Conservation (phyloP, 2,113 vertebrate species). For the Athene cunicularia region DNA sequence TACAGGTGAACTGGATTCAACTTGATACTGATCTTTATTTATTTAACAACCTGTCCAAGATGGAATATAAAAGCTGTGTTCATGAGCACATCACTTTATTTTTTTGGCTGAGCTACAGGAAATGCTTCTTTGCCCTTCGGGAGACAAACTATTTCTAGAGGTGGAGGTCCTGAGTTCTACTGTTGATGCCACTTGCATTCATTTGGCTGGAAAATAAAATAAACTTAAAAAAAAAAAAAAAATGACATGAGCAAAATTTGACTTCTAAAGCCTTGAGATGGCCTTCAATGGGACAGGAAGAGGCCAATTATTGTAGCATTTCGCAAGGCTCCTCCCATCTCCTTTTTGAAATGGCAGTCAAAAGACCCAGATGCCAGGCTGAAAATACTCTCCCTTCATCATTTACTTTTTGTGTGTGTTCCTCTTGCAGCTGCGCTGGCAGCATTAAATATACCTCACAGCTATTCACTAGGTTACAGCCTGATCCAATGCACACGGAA, state of each 20-base stretch:
- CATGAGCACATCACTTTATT: not conserved
- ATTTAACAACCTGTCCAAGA: not conserved
- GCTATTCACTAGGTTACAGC: not conserved
- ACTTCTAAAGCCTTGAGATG: not conserved
- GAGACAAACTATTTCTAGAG: not conserved
- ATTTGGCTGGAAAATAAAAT: not conserved
- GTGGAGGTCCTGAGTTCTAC: accelerated
- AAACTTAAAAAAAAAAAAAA: not conserved
- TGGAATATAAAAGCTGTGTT: not conserved
- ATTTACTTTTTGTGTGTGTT: slow-evolving; percentile 15
- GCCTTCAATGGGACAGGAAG: slow-evolving; percentile 8
- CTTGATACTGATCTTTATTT: not conserved
- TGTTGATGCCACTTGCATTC: not conserved
- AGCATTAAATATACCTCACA: slow-evolving; percentile 8
- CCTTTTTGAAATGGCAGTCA: slow-evolving; percentile 6
- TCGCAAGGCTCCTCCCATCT: slow-evolving; percentile 17
- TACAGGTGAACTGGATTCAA: not conserved
- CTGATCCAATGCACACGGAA: not conserved
- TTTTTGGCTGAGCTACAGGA: not conserved
- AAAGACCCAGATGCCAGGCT: slow-evolving; percentile 45
- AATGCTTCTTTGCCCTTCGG: not conserved
- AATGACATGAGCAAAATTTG: not conserved
- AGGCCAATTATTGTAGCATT: not conserved
- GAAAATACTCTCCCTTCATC: slow-evolving; percentile 49
- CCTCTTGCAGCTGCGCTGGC: slow-evolving; percentile 61